Evolutionary conservation across 2,113 vertebrate species (phyloP).

Genomic region (Calidris pygmaea): DNA sequence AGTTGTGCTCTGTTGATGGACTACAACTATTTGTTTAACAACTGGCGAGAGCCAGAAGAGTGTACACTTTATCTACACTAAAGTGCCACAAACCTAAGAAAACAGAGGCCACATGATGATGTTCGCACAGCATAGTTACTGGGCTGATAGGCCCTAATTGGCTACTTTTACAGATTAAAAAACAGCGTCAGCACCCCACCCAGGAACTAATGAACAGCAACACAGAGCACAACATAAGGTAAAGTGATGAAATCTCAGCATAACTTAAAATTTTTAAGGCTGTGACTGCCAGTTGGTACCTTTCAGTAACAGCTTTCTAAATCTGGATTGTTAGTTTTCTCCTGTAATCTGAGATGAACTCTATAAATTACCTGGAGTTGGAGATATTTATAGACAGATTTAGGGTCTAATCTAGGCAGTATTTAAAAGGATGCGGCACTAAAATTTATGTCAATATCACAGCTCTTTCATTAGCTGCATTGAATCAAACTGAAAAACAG

Average conservation of each 20-base stretch:
- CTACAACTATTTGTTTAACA: neutral
- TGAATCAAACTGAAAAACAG: neutral
- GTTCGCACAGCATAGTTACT: neutral
- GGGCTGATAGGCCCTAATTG: neutral
- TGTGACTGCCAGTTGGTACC: neutral
- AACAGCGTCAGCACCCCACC: neutral
- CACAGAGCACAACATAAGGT: neutral
- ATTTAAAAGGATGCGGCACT: neutral
- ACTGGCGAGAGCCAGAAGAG: neutral
- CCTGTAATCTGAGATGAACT: neutral
- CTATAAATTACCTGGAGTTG: neutral
- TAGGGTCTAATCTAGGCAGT: neutral
- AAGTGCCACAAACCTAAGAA: neutral
- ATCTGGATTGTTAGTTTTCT: neutral
- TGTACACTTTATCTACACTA: fast-evolving
- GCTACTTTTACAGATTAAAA: neutral
- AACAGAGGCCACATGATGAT: neutral
- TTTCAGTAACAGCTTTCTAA: neutral
- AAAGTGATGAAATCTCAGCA: neutral
- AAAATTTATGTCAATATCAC: neutral
- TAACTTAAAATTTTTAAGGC: neutral
- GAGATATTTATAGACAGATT: conserved; percentile 6
- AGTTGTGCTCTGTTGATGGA: neutral
- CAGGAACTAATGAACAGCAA: neutral
- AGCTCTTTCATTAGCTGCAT: neutral